Conservation (phyloP, 2,888 invertebrate genomes). For the Drosophila percnosoma region DNA sequence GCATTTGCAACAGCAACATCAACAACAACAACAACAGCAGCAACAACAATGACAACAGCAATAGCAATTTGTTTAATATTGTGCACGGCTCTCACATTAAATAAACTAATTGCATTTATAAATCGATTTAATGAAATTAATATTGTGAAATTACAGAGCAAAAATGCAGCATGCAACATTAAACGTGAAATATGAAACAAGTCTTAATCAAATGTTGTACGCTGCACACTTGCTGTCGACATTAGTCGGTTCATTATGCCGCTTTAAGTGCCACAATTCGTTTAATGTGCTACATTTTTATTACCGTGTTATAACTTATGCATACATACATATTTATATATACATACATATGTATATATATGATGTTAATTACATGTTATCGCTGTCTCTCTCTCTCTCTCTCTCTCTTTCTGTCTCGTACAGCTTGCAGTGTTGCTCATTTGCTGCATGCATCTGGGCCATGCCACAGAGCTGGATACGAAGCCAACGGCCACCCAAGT, state of each 20-base stretch:
- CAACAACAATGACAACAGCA: background rate
- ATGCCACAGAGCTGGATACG: conserved; percentile 45
- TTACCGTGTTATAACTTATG: conserved; percentile 10
- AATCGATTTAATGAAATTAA: conserved; percentile 73
- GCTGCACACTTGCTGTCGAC: conserved; percentile 1
- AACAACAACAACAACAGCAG: background rate
- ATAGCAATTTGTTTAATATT: conserved; percentile 34
- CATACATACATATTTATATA: background rate
- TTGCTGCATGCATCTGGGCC: conserved; percentile 31
- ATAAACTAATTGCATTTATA: conserved; percentile 69
- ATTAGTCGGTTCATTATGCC: conserved; percentile 16
- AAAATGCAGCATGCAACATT: conserved; percentile 25
- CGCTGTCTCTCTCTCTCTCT: background rate
- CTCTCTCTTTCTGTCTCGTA: background rate
- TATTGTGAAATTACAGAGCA: conserved; percentile 47
- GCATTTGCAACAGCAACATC: conserved; percentile 20
- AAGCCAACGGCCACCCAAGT: conserved; percentile 35
- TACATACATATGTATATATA: background rate
- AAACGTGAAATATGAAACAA: conserved; percentile 17
- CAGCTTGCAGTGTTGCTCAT: conserved; percentile 37
- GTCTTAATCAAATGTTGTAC: conserved; percentile 27
- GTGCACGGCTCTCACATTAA: conserved; percentile 39
- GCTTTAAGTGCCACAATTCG: conserved; percentile 1
- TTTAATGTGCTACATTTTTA: conserved; percentile 30
- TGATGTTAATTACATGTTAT: conserved; percentile 13